Evolutionary conservation across 2,888 invertebrate genomes (phyloP), one percentile per base, ranked within the genome.

Genomic region (Eustalomyia histrio): DNA sequence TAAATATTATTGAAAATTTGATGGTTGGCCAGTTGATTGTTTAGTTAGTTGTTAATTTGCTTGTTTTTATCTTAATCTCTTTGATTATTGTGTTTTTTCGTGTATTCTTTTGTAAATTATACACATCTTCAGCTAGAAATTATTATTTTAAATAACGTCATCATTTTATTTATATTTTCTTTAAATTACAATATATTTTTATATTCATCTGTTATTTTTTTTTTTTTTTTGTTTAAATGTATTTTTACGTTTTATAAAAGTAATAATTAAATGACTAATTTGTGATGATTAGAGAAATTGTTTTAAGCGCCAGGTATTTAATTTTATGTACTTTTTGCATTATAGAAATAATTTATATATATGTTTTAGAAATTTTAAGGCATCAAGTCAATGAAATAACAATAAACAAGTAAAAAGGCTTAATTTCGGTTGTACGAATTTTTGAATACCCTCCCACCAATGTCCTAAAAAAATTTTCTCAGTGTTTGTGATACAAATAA

Each of bases 101-200:
- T 29, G 7, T 53, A 35, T 65, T 57, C 14, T 58, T 39, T 52
- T 43, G 29, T 43, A 61, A 73, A 57, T 69, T 74, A 71, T 74
- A 55, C 39, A 67, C 74, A 71, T 74, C 61, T 75, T 72, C 33
- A 69, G 39, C 78, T 57, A 72, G 24, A 43, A 33, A 47, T 58
- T 67, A 64, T 65, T 57, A 21, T 35, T 64, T 60, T 35, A 6
- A 73, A 81, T 84, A 81, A 81, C 82, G 76, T 84, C 84, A 84
- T 84, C 81, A 76, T 67, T 68, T 71, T 84, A 84, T 84, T 84
- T 84, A 76, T 82, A 78, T 73, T 69, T 79, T 8, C 7, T 53
- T 64, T 43, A 75, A 63, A 69, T 69, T 55, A 64, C 33, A 65
- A 65, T 55, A 57, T 71, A 33, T 17, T 71, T 35, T 43, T 57